A percentile compares a stretch with the other conserved stretches of the same genome.
Conservation (phyloP, 2,113 vertebrate species). For the Nerophis ophidion region DNA sequence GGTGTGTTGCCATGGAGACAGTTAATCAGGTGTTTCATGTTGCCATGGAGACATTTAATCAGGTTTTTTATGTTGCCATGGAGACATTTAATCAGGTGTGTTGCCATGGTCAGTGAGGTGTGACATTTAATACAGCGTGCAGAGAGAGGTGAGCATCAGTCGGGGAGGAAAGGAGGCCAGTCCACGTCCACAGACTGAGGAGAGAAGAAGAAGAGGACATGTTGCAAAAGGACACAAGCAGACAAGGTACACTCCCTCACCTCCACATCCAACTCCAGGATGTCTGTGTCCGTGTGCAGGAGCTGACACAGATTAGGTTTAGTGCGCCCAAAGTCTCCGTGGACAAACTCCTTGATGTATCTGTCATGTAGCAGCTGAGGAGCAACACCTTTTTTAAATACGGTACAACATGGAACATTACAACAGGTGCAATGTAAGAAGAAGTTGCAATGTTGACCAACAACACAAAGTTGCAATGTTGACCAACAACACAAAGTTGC, state of each 20-base stretch:
- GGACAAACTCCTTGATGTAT: conserved; percentile 97
- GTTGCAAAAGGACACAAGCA: background rate
- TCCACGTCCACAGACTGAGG: conserved; percentile 92
- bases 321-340: conserved; percentile 95
- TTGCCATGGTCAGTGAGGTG: too few species aligned
- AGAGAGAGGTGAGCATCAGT: conserved; percentile 64
- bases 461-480: too few species aligned
- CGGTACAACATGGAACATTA: too few species aligned
- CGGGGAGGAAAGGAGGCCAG: conserved; percentile 87
- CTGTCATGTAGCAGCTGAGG: conserved; percentile 73
- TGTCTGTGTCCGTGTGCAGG: conserved; percentile 83
- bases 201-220: background rate
- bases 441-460: too few species aligned
- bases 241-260: conserved; percentile 49
- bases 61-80: too few species aligned
- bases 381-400: background rate
- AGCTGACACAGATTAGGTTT: conserved; percentile 87
- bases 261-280: conserved; percentile 95
- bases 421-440: too few species aligned
- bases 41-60: too few species aligned
- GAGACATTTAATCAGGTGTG: too few species aligned
- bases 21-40: too few species aligned
- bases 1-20: too few species aligned
- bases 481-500: too few species aligned
- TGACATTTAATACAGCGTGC: too few species aligned